phyloP scores from a whole-genome alignment of 2,113 vertebrate species.

The Hyaena hyaena region DNA sequence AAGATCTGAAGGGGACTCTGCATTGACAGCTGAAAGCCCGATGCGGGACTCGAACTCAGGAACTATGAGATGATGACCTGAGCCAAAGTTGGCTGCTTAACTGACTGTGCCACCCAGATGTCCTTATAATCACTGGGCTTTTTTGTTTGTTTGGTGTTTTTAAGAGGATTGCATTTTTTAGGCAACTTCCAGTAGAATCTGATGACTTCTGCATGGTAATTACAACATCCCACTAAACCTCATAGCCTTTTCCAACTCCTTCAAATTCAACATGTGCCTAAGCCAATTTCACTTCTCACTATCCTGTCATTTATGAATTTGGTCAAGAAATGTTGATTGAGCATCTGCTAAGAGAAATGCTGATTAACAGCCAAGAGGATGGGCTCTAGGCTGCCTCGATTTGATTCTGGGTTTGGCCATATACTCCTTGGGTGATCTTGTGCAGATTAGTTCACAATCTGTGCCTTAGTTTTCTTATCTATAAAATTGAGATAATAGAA shows the following conservation, averaged over 20 bases:
- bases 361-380: neutral
- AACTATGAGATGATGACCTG: no score
- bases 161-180: neutral
- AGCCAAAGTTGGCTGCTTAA: no score
- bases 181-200: neutral
- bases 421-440: neutral
- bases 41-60: no score
- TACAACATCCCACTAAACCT: neutral
- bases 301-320: neutral
- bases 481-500: neutral
- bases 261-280: neutral
- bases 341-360: neutral
- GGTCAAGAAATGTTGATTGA: constrained; percentile 27
- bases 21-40: no score
- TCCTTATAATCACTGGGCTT: no score
- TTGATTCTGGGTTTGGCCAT: neutral
- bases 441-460: neutral
- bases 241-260: neutral
- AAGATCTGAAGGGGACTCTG: no score
- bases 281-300: neutral
- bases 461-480: constrained; percentile 11
- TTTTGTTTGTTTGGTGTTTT: no score
- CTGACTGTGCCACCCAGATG: no score
- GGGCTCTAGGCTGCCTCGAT: neutral
- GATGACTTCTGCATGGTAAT: neutral